These are phyloP conservation scores for Norana najaformis DNA, from an alignment of 2,888 invertebrate species.

Conservation along the genomic window DNA sequence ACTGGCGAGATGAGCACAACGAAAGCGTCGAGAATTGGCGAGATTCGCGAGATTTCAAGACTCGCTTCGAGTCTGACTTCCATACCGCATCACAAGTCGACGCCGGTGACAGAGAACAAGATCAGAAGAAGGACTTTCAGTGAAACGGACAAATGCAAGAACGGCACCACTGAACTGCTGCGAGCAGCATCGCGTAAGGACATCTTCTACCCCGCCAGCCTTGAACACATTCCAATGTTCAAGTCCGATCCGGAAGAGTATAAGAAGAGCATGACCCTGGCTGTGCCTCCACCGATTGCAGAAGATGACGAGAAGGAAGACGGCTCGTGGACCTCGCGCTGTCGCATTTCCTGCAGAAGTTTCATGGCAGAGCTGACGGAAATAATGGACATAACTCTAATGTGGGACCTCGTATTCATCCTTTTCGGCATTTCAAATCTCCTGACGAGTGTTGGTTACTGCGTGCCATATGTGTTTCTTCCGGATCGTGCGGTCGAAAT, in stretches of 20 bases:
- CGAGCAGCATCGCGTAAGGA: conserved; percentile 70
- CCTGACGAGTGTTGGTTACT: conserved; percentile 87
- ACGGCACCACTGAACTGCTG: not conserved
- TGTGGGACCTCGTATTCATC: conserved; percentile 84
- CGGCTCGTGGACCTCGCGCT: not conserved
- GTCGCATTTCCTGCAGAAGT: too few relatives aligned
- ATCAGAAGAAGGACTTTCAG: not conserved
- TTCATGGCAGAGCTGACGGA: conserved; percentile 38
- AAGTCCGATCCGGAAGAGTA: conserved; percentile 59
- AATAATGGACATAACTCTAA: conserved; percentile 83
- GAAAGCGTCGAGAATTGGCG: not conserved
- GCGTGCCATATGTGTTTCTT: conserved; percentile 88
- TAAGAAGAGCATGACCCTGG: conserved; percentile 51
- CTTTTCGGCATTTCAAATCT: conserved; percentile 86
- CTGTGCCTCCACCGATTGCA: not conserved
- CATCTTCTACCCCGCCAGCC: conserved; percentile 83
- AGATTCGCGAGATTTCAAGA: not conserved
- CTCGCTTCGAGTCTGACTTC: not conserved
- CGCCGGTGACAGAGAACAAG: not conserved
- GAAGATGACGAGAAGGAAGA: not conserved
- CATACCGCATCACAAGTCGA: not conserved
- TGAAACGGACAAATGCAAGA: not conserved
- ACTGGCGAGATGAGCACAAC: not conserved
- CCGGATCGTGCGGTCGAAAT: conserved; percentile 70
- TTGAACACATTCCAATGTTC: conserved; percentile 66